A percentile compares a stretch with the other conserved stretches of the same genome.
These are phyloP conservation scores for Flexamia atlantica DNA, from an alignment of 2,888 invertebrate genomes.

Conservation along the genomic window DNA sequence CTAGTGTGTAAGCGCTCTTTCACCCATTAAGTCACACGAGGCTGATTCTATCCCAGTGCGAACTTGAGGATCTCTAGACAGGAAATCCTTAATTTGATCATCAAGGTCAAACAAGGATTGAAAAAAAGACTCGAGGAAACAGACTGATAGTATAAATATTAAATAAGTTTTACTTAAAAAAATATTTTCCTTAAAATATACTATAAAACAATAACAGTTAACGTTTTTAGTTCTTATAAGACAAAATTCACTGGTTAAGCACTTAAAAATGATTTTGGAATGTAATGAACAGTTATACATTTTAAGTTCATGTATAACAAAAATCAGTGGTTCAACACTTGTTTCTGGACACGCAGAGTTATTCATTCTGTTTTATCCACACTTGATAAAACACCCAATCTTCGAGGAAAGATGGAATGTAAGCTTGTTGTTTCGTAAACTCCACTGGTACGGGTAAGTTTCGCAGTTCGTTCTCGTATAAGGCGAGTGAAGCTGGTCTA, in stretches of 20 bases:
- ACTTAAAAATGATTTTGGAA: too few species aligned
- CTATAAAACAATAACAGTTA: not conserved
- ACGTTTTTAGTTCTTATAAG: too few species aligned
- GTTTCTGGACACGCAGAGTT: not conserved
- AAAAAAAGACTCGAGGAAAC: too few species aligned
- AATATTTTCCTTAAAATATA: not conserved
- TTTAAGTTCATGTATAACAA: too few species aligned
- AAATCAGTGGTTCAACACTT: too few species aligned
- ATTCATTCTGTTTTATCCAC: conserved; percentile 64
- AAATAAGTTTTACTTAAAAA: not conserved
- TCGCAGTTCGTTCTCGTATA: conserved; percentile 87
- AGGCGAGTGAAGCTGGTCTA: conserved; percentile 85
- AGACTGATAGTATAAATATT: not conserved
- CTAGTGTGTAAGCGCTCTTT: too few species aligned
- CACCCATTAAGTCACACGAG: too few species aligned
- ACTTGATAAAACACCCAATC: conserved; percentile 95
- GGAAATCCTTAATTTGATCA: too few species aligned
- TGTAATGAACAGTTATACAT: not conserved
- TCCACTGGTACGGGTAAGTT: conserved; percentile 85
- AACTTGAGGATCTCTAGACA: too few species aligned
- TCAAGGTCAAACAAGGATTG: too few species aligned
- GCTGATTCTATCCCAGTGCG: too few species aligned
- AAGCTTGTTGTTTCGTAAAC: conserved; percentile 86
- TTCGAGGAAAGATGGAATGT: conserved; percentile 94
- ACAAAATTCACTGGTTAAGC: too few species aligned